Evolutionary conservation across 2,797 vertebrate genomes (phyloP).

Genomic region (Danio aesculapii): DNA sequence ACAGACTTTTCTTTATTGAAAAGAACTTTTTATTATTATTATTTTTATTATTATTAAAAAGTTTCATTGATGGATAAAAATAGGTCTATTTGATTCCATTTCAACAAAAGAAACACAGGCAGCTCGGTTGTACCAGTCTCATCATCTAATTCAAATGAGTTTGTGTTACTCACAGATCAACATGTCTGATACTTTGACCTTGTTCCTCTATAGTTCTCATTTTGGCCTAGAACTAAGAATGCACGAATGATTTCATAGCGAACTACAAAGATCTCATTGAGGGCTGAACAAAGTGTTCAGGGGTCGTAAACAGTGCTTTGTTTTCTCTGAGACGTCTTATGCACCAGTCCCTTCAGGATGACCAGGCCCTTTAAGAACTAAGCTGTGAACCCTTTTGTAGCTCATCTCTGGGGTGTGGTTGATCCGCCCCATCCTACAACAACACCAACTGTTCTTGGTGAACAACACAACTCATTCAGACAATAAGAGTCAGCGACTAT

Average conservation of each 20-base stretch:
- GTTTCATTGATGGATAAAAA: too few relatives aligned
- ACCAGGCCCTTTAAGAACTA: conserved; percentile 30
- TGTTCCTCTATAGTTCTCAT: conserved; percentile 10
- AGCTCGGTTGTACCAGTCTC: neutral
- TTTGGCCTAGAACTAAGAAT: conserved; percentile 12
- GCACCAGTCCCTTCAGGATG: conserved; percentile 44
- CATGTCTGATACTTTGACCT: neutral
- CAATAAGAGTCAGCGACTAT: neutral
- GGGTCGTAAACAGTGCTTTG: conserved; percentile 40
- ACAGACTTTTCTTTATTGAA: too few relatives aligned
- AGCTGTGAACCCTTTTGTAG: conserved; percentile 33
- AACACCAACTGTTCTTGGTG: conserved; percentile 9
- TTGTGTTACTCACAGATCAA: neutral
- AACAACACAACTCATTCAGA: conserved; percentile 52
- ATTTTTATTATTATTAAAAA: too few relatives aligned
- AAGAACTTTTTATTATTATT: too few relatives aligned
- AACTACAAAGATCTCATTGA: conserved; percentile 18
- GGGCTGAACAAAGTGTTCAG: conserved; percentile 16
- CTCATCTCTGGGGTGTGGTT: conserved; percentile 24
- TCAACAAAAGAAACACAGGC: too few relatives aligned
- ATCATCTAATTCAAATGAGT: neutral
- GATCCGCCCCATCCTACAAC: conserved; percentile 18
- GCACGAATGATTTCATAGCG: conserved; percentile 48
- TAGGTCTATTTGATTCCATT: too few relatives aligned
- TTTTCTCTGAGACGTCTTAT: conserved; percentile 13